A percentile compares a stretch with the other conserved stretches of the same genome.
phyloP scores from a whole-genome alignment of 2,797 vertebrate genomes.

The Micropoecilia bifurca region DNA sequence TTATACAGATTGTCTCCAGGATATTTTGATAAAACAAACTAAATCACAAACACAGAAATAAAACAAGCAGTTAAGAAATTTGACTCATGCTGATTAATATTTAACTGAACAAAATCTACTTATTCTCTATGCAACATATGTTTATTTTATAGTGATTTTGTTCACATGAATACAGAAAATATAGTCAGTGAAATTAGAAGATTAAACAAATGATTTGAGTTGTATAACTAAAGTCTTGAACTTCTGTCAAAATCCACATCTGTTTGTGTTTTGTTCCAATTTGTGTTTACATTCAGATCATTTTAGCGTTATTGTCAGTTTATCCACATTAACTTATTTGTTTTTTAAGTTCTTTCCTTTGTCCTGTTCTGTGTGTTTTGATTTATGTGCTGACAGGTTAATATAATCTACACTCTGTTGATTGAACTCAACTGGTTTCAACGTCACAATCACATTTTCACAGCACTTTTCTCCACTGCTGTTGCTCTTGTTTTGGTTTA shows the following conservation, averaged over 20 bases:
- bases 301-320: neutral
- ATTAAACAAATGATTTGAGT: neutral
- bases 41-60: too few relatives aligned
- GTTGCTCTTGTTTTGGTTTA: neutral
- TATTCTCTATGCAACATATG: too few relatives aligned
- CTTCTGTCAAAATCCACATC: neutral
- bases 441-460: neutral
- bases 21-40: too few relatives aligned
- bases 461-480: neutral
- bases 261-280: neutral
- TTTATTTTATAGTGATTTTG: neutral
- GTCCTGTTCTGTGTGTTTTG: neutral
- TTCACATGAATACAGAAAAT: neutral
- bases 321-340: neutral
- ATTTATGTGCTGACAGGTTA: neutral
- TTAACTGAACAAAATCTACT: too few relatives aligned
- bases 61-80: too few relatives aligned
- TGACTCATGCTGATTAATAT: too few relatives aligned
- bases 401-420: neutral
- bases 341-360: neutral
- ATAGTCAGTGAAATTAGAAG: neutral
- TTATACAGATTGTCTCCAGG: too few relatives aligned
- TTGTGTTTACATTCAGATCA: neutral
- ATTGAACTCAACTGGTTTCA: too few relatives aligned
- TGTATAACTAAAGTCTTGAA: neutral